Conservation (phyloP, 2,797 vertebrate species). For the Champsocephalus gunnari region DNA sequence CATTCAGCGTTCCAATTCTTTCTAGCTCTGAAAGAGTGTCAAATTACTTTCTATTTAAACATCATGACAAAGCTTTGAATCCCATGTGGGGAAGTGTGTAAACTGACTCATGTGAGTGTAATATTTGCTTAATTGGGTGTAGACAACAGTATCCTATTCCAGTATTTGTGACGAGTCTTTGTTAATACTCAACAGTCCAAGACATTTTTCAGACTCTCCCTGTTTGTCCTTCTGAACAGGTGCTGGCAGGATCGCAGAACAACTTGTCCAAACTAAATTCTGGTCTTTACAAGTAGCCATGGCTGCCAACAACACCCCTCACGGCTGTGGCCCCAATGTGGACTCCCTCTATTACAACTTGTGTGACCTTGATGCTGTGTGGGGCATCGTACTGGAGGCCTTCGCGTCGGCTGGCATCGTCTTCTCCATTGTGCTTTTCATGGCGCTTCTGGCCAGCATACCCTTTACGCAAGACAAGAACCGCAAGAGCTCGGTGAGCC, state of each 20-base stretch:
- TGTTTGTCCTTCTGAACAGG: conserved; percentile 49
- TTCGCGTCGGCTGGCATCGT: conserved; percentile 87
- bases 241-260: conserved; percentile 54
- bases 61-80: background rate
- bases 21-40: background rate
- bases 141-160: background rate
- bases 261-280: conserved; percentile 43
- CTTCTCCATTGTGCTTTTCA: conserved; percentile 86
- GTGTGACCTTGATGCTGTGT: conserved; percentile 86
- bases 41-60: background rate
- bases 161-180: conserved; percentile 22
- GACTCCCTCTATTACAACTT: conserved; percentile 91
- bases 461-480: conserved; percentile 87
- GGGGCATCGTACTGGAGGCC: conserved; percentile 93
- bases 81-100: background rate
- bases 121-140: conserved; percentile 59
- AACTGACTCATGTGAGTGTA: conserved; percentile 49
- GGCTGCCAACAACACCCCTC: conserved; percentile 55
- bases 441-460: conserved; percentile 90
- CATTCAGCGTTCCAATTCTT: background rate
- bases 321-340: conserved; percentile 87
- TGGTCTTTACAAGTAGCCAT: conserved; percentile 31
- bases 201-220: conserved; percentile 26
- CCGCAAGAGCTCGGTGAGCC: conserved; percentile 84
- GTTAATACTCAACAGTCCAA: background rate